Percentiles rank a stretch among this genome's conserved stretches.
Evolutionary conservation across 2,797 vertebrate genomes (phyloP).

Genomic region (Platyrinchus mystaceus): DNA sequence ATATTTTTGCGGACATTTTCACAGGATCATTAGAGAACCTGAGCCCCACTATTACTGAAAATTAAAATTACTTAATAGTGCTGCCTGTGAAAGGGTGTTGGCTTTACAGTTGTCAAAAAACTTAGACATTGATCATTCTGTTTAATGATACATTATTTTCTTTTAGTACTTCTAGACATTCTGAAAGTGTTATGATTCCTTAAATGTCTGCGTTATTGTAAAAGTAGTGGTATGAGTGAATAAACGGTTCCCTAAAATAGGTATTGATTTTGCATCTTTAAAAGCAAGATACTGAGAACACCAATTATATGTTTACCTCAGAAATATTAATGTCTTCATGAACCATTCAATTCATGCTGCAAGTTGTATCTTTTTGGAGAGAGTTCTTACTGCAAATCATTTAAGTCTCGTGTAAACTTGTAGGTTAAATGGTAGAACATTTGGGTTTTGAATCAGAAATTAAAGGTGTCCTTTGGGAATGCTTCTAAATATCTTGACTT

Average conservation of each 20-base stretch:
- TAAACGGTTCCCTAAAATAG: not conserved
- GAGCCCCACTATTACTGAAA: slow-evolving; percentile 23
- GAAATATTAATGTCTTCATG: not conserved
- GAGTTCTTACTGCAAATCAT: not conserved
- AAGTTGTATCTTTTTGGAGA: not conserved
- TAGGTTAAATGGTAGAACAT: not conserved
- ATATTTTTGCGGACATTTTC: slow-evolving; percentile 26
- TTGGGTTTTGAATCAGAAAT: not conserved
- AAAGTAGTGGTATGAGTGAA: slow-evolving; percentile 19
- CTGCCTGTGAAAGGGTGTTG: slow-evolving; percentile 7
- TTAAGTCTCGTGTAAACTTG: not conserved
- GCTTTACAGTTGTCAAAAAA: not conserved
- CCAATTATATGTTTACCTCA: not conserved
- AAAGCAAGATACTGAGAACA: not conserved
- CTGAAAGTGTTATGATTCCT: slow-evolving; percentile 2
- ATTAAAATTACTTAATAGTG: slow-evolving; percentile 38
- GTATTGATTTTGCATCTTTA: slow-evolving; percentile 14
- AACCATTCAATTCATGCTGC: not conserved
- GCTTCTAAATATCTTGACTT: not conserved
- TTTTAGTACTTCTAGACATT: slow-evolving; percentile 23
- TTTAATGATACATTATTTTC: slow-evolving; percentile 40
- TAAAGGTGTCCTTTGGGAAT: not conserved
- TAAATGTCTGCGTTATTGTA: slow-evolving; percentile 36
- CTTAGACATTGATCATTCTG: slow-evolving; percentile 7
- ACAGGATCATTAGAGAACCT: not conserved